phyloP scores from a whole-genome alignment of 2,797 vertebrate genomes.

The Pristis pectinata region DNA sequence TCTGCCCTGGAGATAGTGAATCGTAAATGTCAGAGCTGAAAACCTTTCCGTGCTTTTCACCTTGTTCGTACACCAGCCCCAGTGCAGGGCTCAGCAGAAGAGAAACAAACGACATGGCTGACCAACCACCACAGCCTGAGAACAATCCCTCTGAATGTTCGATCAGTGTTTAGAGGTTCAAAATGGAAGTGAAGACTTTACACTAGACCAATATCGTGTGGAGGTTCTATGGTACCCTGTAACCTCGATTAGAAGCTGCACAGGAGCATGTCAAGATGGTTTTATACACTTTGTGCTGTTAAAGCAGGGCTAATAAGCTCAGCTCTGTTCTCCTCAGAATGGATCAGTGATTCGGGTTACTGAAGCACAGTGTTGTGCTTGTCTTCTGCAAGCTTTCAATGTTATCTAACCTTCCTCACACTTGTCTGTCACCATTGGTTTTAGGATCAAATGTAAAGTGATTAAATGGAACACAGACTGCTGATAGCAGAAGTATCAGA shows the following conservation, averaged over 20 bases:
- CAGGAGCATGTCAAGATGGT: slow-evolving; percentile 17
- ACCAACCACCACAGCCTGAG: neutral
- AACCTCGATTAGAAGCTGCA: slow-evolving; percentile 2
- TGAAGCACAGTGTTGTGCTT: slow-evolving; percentile 8
- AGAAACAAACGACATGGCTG: neutral
- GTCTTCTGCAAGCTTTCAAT: slow-evolving; percentile 4
- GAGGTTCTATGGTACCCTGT: neutral
- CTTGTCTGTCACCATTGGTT: slow-evolving; percentile 15
- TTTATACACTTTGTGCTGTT: neutral
- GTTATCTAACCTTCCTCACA: slow-evolving; percentile 13
- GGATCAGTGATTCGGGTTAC: slow-evolving; percentile 3
- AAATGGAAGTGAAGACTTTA: neutral
- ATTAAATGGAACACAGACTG: slow-evolving; percentile 3
- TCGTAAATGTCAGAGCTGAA: neutral
- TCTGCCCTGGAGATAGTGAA: neutral
- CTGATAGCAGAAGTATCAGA: slow-evolving; percentile 24
- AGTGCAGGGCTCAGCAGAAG: too few species aligned
- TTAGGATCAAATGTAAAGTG: slow-evolving; percentile 34
- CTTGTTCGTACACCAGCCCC: neutral
- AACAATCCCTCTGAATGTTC: neutral
- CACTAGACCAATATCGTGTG: neutral
- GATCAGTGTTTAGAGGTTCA: neutral
- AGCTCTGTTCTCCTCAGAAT: neutral
- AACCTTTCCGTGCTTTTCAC: neutral
- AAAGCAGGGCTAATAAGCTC: neutral